Evolutionary conservation across 1,140 invertebrate genomes (phyloP).

Genomic region (Papilio machaon): DNA sequence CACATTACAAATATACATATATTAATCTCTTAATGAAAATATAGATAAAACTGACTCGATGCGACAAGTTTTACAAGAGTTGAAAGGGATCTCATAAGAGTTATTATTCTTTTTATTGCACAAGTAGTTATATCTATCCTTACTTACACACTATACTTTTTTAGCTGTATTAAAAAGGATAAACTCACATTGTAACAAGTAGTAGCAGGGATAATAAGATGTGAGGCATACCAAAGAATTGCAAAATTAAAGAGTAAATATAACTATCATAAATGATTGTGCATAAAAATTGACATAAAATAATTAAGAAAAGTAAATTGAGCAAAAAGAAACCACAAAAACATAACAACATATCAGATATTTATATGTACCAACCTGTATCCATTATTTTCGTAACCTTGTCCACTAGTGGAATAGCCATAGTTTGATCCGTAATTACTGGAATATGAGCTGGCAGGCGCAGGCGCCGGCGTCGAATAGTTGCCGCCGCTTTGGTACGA

Average conservation of each 20-base stretch:
- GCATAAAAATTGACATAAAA: neutral
- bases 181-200: neutral
- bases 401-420: constrained; percentile 70
- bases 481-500: constrained; percentile 66
- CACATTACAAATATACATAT: neutral
- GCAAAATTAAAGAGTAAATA: neutral
- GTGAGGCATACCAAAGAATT: neutral
- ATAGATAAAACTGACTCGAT: neutral
- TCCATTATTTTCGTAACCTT: constrained; percentile 71
- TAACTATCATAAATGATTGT: neutral
- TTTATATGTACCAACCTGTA: constrained; percentile 61
- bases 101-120: neutral
- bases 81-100: too few relatives aligned
- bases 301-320: neutral
- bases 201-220: neutral
- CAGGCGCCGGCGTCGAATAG: constrained; percentile 62
- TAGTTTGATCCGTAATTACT: constrained; percentile 66
- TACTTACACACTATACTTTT: neutral
- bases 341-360: neutral
- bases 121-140: neutral
- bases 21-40: neutral
- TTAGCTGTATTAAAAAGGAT: neutral
- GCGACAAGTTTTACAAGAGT: neutral
- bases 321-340: neutral
- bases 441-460: constrained; percentile 57